phyloP scores from a whole-genome alignment of 2,797 vertebrate species.

The Rhinichthys osculus region DNA sequence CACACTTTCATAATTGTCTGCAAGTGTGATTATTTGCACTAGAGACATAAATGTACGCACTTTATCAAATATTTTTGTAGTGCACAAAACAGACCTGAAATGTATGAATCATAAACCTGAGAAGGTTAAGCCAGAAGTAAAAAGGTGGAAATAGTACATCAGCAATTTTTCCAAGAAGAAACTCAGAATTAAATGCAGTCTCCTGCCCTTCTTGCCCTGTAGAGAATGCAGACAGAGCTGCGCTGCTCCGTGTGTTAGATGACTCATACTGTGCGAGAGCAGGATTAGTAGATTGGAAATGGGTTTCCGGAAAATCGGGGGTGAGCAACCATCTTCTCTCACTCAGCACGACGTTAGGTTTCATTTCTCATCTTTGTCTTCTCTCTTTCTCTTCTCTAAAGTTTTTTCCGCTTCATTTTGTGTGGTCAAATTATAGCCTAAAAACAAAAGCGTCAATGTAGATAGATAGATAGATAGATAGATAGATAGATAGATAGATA shows the following conservation, averaged over 20 bases:
- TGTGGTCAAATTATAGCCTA: neutral
- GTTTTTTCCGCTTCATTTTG: neutral
- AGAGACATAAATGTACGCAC: neutral
- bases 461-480: no score
- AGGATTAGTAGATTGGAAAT: constrained; percentile 54
- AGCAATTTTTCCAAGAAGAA: constrained; percentile 58
- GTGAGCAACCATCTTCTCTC: constrained; percentile 43
- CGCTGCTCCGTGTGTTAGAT: constrained; percentile 29
- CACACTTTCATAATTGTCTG: neutral
- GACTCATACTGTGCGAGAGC: constrained; percentile 34
- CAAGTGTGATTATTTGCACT: neutral
- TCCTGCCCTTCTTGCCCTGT: constrained; percentile 36
- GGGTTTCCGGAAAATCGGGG: constrained; percentile 39
- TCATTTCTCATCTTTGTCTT: constrained; percentile 17
- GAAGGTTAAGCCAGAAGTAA: constrained; percentile 23
- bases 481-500: neutral
- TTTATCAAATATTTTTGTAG: neutral
- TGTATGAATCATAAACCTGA: constrained; percentile 17
- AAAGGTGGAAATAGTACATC: constrained; percentile 29
- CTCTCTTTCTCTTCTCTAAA: neutral
- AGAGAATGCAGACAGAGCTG: constrained; percentile 35
- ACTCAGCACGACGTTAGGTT: constrained; percentile 14
- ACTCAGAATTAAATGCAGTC: constrained; percentile 32
- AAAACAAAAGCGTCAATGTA: neutral
- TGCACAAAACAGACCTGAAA: neutral